phyloP scores from a whole-genome alignment of 2,888 invertebrate species.

The Creontiades dilutus region DNA sequence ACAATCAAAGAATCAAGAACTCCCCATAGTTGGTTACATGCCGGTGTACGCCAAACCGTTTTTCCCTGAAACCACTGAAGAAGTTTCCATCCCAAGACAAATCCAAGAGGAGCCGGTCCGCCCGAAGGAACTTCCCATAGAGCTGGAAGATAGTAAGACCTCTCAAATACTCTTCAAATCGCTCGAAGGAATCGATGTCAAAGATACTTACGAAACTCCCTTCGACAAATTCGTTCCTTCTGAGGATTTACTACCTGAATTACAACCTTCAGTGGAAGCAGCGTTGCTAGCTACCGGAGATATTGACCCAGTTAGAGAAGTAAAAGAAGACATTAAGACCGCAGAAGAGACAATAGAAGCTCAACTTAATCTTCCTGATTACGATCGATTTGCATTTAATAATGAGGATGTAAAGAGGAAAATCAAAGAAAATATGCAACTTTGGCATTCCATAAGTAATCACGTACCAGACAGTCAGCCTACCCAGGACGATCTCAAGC shows the following conservation, averaged over 20 bases:
- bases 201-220: constrained; percentile 33
- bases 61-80: neutral
- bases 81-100: too few relatives aligned
- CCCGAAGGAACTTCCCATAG: neutral
- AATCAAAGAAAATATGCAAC: constrained; percentile 24
- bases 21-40: constrained; percentile 52
- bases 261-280: constrained; percentile 52
- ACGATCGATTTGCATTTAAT: neutral
- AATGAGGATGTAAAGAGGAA: constrained; percentile 40
- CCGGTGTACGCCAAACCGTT: constrained; percentile 35
- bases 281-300: constrained; percentile 20
- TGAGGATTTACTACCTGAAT: constrained; percentile 44
- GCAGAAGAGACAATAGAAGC: constrained; percentile 37
- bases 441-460: constrained; percentile 22
- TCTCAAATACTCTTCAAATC: neutral
- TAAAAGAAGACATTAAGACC: neutral
- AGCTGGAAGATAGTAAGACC: neutral
- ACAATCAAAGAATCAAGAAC: neutral
- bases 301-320: constrained; percentile 59
- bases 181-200: constrained; percentile 31
- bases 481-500: constrained; percentile 46
- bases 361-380: constrained; percentile 32
- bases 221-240: constrained; percentile 66
- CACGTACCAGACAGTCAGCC: neutral
- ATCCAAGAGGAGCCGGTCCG: neutral